A percentile compares a stretch with the other conserved stretches of the same genome.
These are phyloP conservation scores for Sebastolobus altivelis DNA, from an alignment of 2,797 vertebrate genomes.

Conservation along the genomic window DNA sequence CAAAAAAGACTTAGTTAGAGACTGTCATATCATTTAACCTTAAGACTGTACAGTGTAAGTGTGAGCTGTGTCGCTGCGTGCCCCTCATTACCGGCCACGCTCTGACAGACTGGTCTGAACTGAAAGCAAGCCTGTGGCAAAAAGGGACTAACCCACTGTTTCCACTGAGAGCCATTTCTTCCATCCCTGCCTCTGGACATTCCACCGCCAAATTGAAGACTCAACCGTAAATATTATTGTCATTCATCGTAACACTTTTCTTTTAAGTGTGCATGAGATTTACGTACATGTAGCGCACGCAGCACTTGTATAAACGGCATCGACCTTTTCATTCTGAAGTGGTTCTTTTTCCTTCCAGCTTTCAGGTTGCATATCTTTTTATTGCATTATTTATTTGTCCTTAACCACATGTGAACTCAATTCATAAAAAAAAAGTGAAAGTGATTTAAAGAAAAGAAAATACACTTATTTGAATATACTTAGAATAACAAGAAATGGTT, in stretches of 20 bases:
- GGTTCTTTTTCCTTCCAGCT: neutral
- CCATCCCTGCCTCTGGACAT: slow-evolving; percentile 55
- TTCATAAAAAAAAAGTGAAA: neutral
- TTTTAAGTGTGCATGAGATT: slow-evolving; percentile 21
- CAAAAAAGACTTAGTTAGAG: slow-evolving; percentile 81
- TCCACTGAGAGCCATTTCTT: slow-evolving; percentile 62
- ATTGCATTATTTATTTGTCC: neutral
- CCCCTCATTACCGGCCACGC: slow-evolving; percentile 82
- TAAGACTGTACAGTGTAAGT: slow-evolving; percentile 78
- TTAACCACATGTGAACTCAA: neutral
- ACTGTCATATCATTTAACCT: slow-evolving; percentile 88
- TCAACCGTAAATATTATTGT: slow-evolving; percentile 70
- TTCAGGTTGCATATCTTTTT: neutral
- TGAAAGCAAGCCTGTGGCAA: slow-evolving; percentile 71
- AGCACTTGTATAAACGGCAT: neutral
- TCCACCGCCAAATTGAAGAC: slow-evolving; percentile 64
- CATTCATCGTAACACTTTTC: slow-evolving; percentile 38
- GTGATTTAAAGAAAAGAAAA: slow-evolving; percentile 3
- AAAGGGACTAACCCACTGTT: slow-evolving; percentile 64
- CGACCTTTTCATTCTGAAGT: neutral
- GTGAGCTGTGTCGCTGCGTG: slow-evolving; percentile 69
- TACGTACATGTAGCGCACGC: slow-evolving; percentile 20
- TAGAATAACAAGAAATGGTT: neutral
- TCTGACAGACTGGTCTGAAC: slow-evolving; percentile 75
- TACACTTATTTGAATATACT: neutral